Evolutionary conservation across 2,113 vertebrate species (phyloP), one percentile per base, ranked within the genome.

Genomic region (Triplophysa dalaica): DNA sequence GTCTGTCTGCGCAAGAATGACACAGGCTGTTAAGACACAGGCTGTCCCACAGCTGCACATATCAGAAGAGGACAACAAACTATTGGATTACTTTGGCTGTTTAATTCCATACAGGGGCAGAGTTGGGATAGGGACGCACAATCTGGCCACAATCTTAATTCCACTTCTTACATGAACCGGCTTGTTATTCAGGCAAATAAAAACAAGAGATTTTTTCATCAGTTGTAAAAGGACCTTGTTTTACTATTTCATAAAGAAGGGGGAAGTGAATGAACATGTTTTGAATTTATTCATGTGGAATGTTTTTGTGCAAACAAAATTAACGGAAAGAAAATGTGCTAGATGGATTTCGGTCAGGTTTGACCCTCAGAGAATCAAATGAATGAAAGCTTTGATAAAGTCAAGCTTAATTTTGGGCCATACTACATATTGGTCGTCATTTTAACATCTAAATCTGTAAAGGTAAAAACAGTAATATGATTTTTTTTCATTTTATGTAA

Each of bases 81-180:
- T 78, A 78, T 73, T 78, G 75, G 75, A 82, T 82, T 82, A 82
- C 68, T 60, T 68, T 70, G 75, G 48, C 67, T 38, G 45, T 75
- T 65, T 54, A 79, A 83, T 70, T 79, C 76, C 81, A 80, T 76
- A 79, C 77, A 38, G 33, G 78, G 74, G 41, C 65, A 54, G 29
- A 41, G 45, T 45, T 54, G 45, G 24, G 58, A 77, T 50, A 75
- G 61, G 74, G 56, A 61, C 17, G 16, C 63, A 22, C 75, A 75
- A 83, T 83, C 79, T 70, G 62, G 69, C 50, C 70, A 62, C 29
- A 81, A 65, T 65, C 74, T 66, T 83, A 85, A 85, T 83, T 78
- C 72, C 41, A 19, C 29, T 70, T 70, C 76, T 81, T 78, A 84
- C 69, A 84, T 75, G 79, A 78, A 66, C 70, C 24, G 33, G 76